Percentiles rank a stretch among this genome's conserved stretches.
Conservation (phyloP, 2,888 invertebrate species). For the Fragum whitleyi region DNA sequence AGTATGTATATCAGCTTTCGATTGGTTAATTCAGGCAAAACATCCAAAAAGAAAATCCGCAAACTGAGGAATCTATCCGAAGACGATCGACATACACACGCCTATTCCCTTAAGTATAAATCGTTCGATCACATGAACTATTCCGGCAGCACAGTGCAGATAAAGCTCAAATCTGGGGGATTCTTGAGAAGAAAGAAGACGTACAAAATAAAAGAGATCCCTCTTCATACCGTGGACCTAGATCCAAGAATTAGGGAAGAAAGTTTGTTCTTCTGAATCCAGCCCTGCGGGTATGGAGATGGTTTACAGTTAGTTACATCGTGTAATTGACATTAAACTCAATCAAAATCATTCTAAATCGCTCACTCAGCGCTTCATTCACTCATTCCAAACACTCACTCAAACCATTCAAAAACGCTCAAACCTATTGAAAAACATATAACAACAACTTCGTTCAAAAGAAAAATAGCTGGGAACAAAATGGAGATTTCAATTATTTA, state of each 20-base stretch:
- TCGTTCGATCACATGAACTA: conserved; percentile 3
- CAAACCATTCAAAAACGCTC: no score
- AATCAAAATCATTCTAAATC: no score
- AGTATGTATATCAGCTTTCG: neutral
- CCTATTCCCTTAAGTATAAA: neutral
- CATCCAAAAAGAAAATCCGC: neutral
- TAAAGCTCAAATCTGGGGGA: conserved; percentile 7
- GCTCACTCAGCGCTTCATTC: no score
- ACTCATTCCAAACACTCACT: no score
- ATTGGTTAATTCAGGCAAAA: neutral
- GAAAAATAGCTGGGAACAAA: no score
- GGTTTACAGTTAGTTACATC: no score
- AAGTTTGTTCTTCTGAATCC: neutral
- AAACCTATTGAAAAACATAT: no score
- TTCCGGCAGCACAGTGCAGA: neutral
- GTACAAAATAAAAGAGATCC: neutral
- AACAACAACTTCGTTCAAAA: no score
- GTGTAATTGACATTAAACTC: no score
- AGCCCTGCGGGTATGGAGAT: no score
- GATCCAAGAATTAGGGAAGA: neutral
- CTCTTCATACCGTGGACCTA: neutral
- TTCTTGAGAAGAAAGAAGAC: neutral
- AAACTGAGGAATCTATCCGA: neutral
- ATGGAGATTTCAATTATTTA: no score
- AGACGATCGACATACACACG: neutral